Base-by-base conservation (phyloP, 2,797 vertebrate genomes). In the Hypotaenidia okinawae region DNA sequence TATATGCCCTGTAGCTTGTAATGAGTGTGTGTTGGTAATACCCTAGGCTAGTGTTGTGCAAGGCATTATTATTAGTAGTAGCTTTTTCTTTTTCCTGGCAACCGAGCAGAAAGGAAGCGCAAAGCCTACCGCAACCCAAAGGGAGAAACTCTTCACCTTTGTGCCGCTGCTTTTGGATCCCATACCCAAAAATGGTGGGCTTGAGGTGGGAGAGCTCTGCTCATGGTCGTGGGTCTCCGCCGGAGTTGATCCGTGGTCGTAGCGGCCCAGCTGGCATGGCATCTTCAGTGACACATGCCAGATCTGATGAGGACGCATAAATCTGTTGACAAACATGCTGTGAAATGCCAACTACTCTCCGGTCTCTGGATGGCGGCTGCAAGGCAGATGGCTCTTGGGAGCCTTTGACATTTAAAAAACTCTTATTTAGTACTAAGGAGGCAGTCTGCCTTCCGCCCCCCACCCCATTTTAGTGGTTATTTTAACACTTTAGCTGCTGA, bases 171-270 rank as follows among this genome's bases (percentile, higher is more conserved):
- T 61, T 35, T 45, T 59, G 2, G 21, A 66, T 79, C 23, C 25
- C 9, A 0, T 17, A 69, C 37, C 8, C 15, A 41, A 41, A 41
- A 41, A 41, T 41, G 30, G 19, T 1, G 2, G 64, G 58, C 57
- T 82, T 45, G 57, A 70, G 54, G 87, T 7, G 37, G 55, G 24
- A 73, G 73, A 79, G 52, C 74, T 80, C 52, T 81, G 54, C 76
- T 61, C 19, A 33, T 0, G 0, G 11, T 33, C 0, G 0, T n/a
- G 52, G 64, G 32, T 45, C 55, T 90, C 58, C 0, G 0, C 5
- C 25, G 32, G 66, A 74, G 35, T 25, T 72, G 75, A 14, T 62
- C 47, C 4, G 3, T 0, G 3, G 19, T 21, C 62, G 77, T 57
- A 27, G 0, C 0, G 4, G 61, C 52, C 41, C 43, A 78, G 58